Conservation (phyloP, 2,113 vertebrate genomes). For the Sminthopsis crassicaudata region DNA sequence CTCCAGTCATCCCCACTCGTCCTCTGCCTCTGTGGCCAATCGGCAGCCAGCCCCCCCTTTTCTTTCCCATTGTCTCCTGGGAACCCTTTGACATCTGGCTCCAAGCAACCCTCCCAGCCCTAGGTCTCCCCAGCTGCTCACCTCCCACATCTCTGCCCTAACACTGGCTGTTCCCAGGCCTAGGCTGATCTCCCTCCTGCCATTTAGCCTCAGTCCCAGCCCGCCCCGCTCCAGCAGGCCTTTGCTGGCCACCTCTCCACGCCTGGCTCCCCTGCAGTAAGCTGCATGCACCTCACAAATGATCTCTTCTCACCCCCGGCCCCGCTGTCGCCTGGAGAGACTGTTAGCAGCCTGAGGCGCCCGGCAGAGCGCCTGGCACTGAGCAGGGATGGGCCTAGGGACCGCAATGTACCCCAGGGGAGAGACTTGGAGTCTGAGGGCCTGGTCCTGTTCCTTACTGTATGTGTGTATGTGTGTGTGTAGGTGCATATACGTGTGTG, state of each 20-base stretch:
- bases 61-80: background rate
- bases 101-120: background rate
- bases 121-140: background rate
- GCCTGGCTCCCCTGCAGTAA: too few species aligned
- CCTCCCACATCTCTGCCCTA: background rate
- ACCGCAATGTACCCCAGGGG: too few species aligned
- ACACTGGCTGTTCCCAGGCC: background rate
- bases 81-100: background rate
- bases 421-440: background rate
- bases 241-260: background rate
- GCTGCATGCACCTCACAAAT: too few species aligned
- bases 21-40: too few species aligned
- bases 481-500: too few species aligned
- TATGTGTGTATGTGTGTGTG: background rate
- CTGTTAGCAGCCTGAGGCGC: background rate
- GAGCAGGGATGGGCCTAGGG: background rate
- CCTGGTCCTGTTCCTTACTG: background rate
- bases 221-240: too few species aligned
- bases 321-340: too few species aligned
- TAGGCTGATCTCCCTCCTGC: too few species aligned
- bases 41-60: too few species aligned
- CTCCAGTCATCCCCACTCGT: too few species aligned
- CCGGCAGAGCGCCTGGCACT: background rate
- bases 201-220: too few species aligned
- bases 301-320: background rate